Evolutionary conservation across 2,113 vertebrate species (phyloP).

Genomic region (Anguilla rostrata): DNA sequence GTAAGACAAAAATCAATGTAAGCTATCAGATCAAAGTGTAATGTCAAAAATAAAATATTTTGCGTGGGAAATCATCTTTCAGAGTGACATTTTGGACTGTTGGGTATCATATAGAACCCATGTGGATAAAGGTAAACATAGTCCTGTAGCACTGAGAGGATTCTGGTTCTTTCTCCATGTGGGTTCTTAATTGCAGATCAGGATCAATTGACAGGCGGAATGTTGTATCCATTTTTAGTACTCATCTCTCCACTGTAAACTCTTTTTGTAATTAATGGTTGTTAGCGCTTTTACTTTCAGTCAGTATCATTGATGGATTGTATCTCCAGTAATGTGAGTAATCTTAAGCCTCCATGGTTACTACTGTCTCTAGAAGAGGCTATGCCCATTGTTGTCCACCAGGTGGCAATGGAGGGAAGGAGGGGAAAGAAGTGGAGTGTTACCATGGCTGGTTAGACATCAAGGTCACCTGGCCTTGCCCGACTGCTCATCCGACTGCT

Average conservation of each 20-base stretch:
- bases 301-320: background rate
- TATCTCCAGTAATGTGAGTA: background rate
- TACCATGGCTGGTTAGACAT: constrained; percentile 66
- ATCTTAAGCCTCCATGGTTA: background rate
- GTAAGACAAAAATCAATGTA: background rate
- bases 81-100: too few relatives aligned
- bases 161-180: background rate
- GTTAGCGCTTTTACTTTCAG: background rate
- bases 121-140: too few relatives aligned
- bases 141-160: too few relatives aligned
- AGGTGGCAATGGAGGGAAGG: background rate
- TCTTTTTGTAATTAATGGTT: background rate
- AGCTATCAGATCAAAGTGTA: constrained; percentile 4
- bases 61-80: too few relatives aligned
- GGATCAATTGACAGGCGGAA: background rate
- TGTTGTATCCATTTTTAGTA: background rate
- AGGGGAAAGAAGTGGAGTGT: too few relatives aligned
- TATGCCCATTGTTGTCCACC: background rate
- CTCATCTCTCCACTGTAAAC: too few relatives aligned
- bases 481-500: constrained; percentile 83
- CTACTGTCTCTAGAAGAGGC: background rate
- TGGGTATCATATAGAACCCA: too few relatives aligned
- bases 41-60: background rate
- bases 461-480: constrained; percentile 81
- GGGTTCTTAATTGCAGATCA: background rate